These are phyloP conservation scores for Pecten maximus DNA, from an alignment of 2,888 invertebrate genomes.

Conservation along the genomic window DNA sequence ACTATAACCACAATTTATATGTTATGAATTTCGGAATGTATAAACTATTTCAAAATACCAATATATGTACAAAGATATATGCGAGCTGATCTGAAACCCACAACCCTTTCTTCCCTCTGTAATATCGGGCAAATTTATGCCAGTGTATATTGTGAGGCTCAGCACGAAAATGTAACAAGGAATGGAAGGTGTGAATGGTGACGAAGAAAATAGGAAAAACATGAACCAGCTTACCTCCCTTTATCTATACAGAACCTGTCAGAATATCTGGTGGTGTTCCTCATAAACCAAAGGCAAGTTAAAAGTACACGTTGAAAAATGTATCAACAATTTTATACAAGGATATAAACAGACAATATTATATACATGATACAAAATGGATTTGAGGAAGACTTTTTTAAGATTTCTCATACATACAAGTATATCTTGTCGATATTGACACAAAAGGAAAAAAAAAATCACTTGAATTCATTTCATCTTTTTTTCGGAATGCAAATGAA, in stretches of 20 bases:
- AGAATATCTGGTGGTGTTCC: background rate
- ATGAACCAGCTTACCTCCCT: too few species aligned
- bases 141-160: too few species aligned
- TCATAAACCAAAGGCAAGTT: too few species aligned
- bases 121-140: too few species aligned
- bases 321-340: background rate
- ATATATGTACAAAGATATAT: too few species aligned
- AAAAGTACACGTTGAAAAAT: background rate
- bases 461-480: background rate
- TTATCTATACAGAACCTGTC: background rate
- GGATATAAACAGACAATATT: background rate
- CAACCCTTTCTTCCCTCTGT: too few species aligned
- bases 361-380: background rate
- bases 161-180: background rate
- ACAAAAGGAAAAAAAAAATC: background rate
- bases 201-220: too few species aligned
- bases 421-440: background rate
- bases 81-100: too few species aligned
- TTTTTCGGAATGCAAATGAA: background rate
- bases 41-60: too few species aligned
- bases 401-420: background rate
- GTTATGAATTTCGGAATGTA: too few species aligned
- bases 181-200: too few species aligned
- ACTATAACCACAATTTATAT: too few species aligned
- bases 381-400: slow-evolving; percentile 2